A percentile compares a stretch with the other conserved stretches of the same genome.
Conservation (phyloP, 2,888 invertebrate genomes). For the Synanthedon tipuliformis region DNA sequence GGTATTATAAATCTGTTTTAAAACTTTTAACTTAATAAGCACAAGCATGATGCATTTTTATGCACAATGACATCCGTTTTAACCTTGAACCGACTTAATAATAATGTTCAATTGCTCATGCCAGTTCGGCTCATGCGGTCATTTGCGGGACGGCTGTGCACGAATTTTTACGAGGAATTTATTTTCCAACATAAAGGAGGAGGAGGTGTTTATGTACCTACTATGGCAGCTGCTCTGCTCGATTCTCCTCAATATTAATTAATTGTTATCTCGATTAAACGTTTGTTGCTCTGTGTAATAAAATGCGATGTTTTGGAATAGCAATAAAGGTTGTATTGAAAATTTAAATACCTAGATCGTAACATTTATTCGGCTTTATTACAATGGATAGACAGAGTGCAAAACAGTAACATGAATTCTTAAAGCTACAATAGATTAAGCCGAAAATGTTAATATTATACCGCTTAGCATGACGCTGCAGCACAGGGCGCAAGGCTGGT, state of each 20-base stretch:
- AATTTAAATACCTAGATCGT: no score
- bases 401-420: no score
- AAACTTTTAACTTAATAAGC: neutral
- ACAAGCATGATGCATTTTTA: constrained; percentile 5
- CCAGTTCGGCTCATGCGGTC: constrained; percentile 14
- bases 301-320: no score
- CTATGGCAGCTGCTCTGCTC: constrained; percentile 24
- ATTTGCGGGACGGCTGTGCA: constrained; percentile 18
- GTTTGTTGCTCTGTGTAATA: no score
- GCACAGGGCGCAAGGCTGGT: no score
- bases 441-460: no score
- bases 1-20: neutral
- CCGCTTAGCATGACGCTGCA: no score
- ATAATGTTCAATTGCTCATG: constrained; percentile 10
- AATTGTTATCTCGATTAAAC: no score
- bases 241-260: constrained; percentile 12
- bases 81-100: constrained; percentile 14
- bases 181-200: constrained; percentile 24
- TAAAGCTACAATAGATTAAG: no score
- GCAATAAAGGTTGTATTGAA: no score
- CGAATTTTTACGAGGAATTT: constrained; percentile 33
- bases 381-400: no score
- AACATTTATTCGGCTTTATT: no score
- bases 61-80: constrained; percentile 2
- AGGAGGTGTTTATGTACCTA: constrained; percentile 20